A percentile compares a stretch with the other conserved stretches of the same genome.
Evolutionary conservation across 2,888 invertebrate species (phyloP).

Genomic region (Kryphioiulus occultus): DNA sequence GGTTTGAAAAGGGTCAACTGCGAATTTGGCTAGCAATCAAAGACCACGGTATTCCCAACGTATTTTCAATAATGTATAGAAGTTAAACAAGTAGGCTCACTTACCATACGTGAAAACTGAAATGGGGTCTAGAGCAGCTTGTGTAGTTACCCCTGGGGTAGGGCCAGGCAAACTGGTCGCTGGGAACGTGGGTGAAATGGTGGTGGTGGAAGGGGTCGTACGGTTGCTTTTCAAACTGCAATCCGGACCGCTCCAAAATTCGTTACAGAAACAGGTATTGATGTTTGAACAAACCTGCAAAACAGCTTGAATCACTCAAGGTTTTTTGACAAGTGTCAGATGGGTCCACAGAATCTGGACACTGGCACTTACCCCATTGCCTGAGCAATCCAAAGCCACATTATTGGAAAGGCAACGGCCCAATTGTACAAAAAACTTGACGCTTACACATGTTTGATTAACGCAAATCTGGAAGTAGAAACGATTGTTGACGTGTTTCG

Average conservation of each 20-base stretch:
- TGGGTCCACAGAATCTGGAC: no score
- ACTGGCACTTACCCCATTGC: conserved; percentile 83
- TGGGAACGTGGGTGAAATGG: conserved; percentile 42
- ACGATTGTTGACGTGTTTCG: not conserved
- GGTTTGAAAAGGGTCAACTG: no score
- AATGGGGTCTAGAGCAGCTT: not conserved
- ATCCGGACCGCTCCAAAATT: conserved; percentile 87
- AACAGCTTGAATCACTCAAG: not conserved
- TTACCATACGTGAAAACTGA: conserved; percentile 55
- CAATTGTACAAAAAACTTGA: conserved; percentile 83
- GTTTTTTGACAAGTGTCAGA: not conserved
- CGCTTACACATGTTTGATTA: conserved; percentile 89
- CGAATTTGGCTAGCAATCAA: not conserved
- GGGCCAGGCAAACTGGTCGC: conserved; percentile 53
- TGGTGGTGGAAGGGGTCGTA: not conserved
- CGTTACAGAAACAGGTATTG: conserved; percentile 89
- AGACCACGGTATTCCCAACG: not conserved
- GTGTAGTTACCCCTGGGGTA: conserved; percentile 61
- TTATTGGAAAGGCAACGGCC: conserved; percentile 90
- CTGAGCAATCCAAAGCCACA: conserved; percentile 89
- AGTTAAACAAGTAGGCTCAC: conserved; percentile 50
- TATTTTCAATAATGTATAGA: not conserved
- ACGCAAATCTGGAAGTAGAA: conserved; percentile 74
- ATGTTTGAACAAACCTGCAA: conserved; percentile 87
- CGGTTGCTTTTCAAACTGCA: conserved; percentile 68